These are phyloP conservation scores for Cataglyphis rosenhaueri DNA, from an alignment of 2,888 invertebrate species.

Conservation along the genomic window DNA sequence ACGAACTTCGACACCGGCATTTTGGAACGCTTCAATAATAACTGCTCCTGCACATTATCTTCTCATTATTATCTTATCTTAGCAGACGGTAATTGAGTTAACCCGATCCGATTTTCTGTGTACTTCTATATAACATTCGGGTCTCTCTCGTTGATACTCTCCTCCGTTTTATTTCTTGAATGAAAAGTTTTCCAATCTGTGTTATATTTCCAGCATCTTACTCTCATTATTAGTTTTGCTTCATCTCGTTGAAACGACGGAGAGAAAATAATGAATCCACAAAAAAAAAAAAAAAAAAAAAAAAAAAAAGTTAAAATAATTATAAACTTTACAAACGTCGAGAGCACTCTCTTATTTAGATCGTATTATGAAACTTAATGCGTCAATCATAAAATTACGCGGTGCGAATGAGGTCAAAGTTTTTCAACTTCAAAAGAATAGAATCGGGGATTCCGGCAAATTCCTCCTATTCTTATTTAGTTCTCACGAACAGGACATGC, in stretches of 20 bases:
- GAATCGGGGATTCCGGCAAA: slow-evolving; percentile 21
- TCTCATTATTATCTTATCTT: slow-evolving; percentile 63
- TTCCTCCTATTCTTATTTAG: slow-evolving; percentile 42
- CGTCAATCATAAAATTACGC: slow-evolving; percentile 14
- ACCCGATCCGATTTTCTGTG: slow-evolving; percentile 53
- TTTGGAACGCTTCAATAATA: slow-evolving; percentile 64
- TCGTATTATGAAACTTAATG: background rate
- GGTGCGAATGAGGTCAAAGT: slow-evolving; percentile 15
- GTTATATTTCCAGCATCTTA: slow-evolving; percentile 19
- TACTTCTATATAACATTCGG: background rate
- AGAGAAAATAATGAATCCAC: background rate
- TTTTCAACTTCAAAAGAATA: background rate
- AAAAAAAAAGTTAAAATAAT: slow-evolving; percentile 7
- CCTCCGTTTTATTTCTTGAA: background rate
- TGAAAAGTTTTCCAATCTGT: slow-evolving; percentile 15
- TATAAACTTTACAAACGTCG: background rate
- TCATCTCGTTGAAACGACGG: background rate
- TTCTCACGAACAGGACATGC: slow-evolving; percentile 41
- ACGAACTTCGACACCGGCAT: slow-evolving; percentile 57
- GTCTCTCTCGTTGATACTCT: background rate
- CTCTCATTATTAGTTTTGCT: background rate
- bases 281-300: background rate
- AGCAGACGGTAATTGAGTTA: slow-evolving; percentile 65
- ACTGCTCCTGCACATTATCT: slow-evolving; percentile 61
- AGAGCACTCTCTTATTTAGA: background rate